These are phyloP conservation scores for Noctua pronuba DNA, from an alignment of 2,888 invertebrate genomes.

Conservation along the genomic window DNA sequence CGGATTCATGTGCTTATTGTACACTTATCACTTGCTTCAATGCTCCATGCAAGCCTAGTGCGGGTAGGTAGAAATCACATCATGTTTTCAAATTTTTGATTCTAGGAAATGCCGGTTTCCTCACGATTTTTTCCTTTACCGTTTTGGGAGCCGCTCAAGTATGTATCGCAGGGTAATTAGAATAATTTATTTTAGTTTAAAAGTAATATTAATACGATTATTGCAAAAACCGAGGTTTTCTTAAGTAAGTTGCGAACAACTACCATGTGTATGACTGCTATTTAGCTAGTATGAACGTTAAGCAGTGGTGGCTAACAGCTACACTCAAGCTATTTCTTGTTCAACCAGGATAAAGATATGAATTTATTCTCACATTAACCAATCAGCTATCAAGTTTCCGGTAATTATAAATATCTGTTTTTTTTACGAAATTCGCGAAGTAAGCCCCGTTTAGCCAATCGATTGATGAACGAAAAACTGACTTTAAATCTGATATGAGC, in stretches of 20 bases:
- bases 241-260: too few relatives aligned
- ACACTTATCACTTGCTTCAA: too few relatives aligned
- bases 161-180: neutral
- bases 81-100: neutral
- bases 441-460: neutral
- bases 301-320: neutral
- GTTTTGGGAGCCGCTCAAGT: neutral
- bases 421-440: neutral
- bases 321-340: neutral
- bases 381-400: neutral
- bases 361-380: neutral
- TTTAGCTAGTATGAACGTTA: too few relatives aligned
- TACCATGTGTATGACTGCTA: too few relatives aligned
- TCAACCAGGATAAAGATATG: neutral
- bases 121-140: neutral
- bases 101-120: neutral
- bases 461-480: neutral
- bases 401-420: neutral
- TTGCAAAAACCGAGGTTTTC: too few relatives aligned
- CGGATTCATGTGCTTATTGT: too few relatives aligned
- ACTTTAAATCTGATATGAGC: neutral
- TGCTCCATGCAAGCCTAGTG: too few relatives aligned
- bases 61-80: neutral
- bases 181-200: neutral
- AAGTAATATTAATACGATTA: too few relatives aligned